Conservation (phyloP, 2,113 vertebrate species). For the Mesembrinibis cayennensis region DNA sequence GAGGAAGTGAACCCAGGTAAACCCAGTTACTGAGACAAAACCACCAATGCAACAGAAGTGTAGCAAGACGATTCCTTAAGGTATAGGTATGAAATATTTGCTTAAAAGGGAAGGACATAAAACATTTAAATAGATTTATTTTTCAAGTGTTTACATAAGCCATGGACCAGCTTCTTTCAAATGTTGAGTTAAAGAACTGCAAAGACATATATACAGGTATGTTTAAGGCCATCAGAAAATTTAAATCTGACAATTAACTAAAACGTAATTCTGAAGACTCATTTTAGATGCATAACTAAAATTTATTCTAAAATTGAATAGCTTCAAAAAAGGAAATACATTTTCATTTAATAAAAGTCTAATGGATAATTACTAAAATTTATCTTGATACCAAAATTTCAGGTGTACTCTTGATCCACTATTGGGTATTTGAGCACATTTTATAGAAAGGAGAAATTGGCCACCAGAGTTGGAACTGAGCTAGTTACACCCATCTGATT, state of each 20-base stretch:
- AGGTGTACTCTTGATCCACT: not conserved
- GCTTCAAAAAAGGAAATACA: not conserved
- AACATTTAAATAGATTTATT: constrained; percentile 48
- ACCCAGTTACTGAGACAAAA: not conserved
- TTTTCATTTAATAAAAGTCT: not conserved
- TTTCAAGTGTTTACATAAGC: constrained; percentile 33
- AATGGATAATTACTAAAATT: not conserved
- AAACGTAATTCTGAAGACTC: not conserved
- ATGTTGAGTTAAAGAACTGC: not conserved
- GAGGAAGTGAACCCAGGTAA: not conserved
- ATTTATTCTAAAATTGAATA: not conserved
- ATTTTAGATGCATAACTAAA: not conserved
- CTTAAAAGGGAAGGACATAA: constrained; percentile 31
- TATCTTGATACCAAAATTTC: not conserved
- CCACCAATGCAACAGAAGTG: not conserved
- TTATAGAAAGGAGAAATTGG: not conserved
- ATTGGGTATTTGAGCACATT: not conserved
- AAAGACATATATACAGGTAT: constrained; percentile 11
- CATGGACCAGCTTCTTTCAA: not conserved
- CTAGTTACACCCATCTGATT: not conserved
- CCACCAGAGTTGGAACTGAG: not conserved
- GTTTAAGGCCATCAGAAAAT: constrained; percentile 56
- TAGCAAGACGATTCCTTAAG: not conserved
- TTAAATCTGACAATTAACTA: not conserved
- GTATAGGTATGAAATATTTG: not conserved